Conservation (phyloP, 2,797 vertebrate genomes). For the Lagocephalus sceleratus region DNA sequence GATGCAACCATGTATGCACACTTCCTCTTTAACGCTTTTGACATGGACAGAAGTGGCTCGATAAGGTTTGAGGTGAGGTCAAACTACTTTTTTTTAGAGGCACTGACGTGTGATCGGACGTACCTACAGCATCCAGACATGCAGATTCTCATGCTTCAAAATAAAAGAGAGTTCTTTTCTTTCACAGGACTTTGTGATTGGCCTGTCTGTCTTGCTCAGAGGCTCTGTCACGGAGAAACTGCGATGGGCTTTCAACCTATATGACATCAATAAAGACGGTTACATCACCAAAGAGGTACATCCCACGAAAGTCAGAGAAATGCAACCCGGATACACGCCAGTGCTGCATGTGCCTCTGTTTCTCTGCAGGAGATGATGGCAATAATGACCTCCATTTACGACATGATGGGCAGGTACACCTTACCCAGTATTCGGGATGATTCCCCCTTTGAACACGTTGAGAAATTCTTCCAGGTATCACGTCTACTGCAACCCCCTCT, state of each 20-base stretch:
- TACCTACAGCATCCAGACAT: not conserved
- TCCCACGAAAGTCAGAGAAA: not conserved
- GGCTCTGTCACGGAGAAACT: constrained; percentile 92
- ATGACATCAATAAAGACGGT: constrained; percentile 95
- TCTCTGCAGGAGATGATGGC: constrained; percentile 88
- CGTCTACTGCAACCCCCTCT: constrained; percentile 1
- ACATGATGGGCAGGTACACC: constrained; percentile 94
- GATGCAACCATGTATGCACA: constrained; percentile 92
- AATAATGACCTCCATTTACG: constrained; percentile 93
- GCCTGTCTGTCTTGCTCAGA: constrained; percentile 87
- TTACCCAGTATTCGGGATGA: constrained; percentile 81
- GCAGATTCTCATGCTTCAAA: not conserved
- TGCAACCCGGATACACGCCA: not conserved
- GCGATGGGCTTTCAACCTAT: constrained; percentile 93
- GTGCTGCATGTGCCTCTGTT: not conserved
- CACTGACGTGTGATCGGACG: no score
- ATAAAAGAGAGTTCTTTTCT: not conserved
- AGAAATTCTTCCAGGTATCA: constrained; percentile 91
- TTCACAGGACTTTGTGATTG: constrained; percentile 88
- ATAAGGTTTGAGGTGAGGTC: constrained; percentile 88
- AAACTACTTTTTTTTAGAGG: no score
- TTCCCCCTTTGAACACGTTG: constrained; percentile 84
- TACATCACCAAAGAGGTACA: constrained; percentile 90
- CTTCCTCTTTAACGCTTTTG: constrained; percentile 94
- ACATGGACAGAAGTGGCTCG: constrained; percentile 84